Evolutionary conservation across 2,113 vertebrate species (phyloP), one percentile per base, ranked within the genome.

Genomic region (Apteryx owenii): DNA sequence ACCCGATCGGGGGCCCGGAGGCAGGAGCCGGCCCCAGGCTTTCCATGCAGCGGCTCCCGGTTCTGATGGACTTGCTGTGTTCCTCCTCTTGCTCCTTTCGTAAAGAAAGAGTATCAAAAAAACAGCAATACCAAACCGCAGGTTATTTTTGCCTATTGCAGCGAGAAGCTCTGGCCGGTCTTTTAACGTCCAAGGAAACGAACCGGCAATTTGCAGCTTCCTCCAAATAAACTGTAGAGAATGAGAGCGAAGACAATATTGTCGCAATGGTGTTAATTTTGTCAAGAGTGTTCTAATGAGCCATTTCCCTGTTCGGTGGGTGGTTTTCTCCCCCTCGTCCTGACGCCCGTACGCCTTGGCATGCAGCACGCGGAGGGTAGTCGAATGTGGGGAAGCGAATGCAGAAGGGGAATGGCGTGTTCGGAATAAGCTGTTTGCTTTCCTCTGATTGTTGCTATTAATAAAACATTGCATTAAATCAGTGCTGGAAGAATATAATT

Each of bases 391-490:
- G 51, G 54, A 42, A 82, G 69, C 46, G 10, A 20, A 26, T 44
- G 56, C 78, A 11, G 81, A 20, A 65, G 15, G 88, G 88, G 91
- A 81, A 42, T 38, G 38, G 81, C 29, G 1, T 28, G 85, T 14
- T 1, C 10, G 2, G 97, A 97, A 96, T 85, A 93, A 97, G 97
- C 94, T 91, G 97, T 98, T 98, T 98, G 98, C 97, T 97, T 95
- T 95, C 87, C 91, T 93, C 92, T 94, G 97, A 97, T 96, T 85
- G 96, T 92, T 93, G 88, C 97, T 98, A 97, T 98, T 98, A 98
- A 98, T 98, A 98, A 98, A 98, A 97, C 95, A 97, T 98, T 93
- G 65, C 91, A 97, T 98, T 98, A 96, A 98, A 97, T 96, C 95
- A 40, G 95, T 88, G 84, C 97, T 96, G 68, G 19, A 83, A 93